phyloP scores from a whole-genome alignment of 2,113 vertebrate species.

The mouse (Mus musculus) region DNA sequence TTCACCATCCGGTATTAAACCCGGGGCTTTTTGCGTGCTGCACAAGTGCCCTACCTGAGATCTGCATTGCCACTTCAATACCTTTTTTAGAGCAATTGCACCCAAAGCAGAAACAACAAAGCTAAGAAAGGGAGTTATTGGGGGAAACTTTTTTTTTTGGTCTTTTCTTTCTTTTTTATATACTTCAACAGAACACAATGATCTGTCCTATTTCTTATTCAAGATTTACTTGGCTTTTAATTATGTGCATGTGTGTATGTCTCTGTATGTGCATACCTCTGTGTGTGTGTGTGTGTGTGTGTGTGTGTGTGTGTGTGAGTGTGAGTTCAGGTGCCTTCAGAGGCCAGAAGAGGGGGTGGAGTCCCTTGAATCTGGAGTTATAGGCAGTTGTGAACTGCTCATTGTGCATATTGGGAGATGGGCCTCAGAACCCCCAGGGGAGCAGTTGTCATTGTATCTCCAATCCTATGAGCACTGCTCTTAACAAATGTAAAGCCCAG shows the following conservation, averaged over 20 bases:
- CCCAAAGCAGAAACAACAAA: slow-evolving; percentile 22
- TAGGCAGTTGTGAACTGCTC: neutral
- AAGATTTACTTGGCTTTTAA: neutral
- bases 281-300: neutral
- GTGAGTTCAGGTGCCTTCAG: neutral
- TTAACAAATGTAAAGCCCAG: neutral
- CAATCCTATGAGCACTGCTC: neutral
- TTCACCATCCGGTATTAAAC: neutral
- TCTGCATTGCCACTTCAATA: neutral
- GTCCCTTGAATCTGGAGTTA: neutral
- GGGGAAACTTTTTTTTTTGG: neutral
- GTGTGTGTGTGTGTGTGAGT: too few species aligned
- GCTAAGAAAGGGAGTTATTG: slow-evolving; percentile 19
- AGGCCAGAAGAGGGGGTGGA: neutral
- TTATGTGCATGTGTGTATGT: neutral
- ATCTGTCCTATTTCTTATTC: neutral
- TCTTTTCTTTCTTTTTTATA: neutral
- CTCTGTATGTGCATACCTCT: neutral
- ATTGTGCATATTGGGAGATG: neutral
- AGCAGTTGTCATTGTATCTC: neutral
- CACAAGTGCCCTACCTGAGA: neutral
- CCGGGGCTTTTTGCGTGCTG: neutral
- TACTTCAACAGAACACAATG: neutral
- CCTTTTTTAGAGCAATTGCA: neutral
- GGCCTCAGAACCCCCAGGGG: neutral